Conservation (phyloP, 2,888 invertebrate genomes). For the Spatulosminthurus flaviceps region DNA sequence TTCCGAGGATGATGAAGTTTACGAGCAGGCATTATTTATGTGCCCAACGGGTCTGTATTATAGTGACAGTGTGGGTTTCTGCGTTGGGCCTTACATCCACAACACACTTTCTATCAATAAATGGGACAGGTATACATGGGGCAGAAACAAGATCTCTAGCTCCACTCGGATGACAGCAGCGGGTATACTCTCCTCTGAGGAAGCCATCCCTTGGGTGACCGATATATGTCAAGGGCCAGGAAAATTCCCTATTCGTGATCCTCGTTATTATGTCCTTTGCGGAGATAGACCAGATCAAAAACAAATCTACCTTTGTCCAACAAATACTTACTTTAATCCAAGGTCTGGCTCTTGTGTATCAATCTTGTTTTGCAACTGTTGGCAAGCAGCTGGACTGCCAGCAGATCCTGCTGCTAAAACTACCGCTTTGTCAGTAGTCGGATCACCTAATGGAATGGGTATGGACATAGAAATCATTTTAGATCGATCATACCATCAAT, state of each 20-base stretch:
- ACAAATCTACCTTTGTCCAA: constrained; percentile 55
- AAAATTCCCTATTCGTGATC: constrained; percentile 53
- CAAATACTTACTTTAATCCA: constrained; percentile 59
- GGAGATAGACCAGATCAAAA: constrained; percentile 21
- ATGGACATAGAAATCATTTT: constrained; percentile 57
- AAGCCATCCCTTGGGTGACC: constrained; percentile 53
- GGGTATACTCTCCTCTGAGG: constrained; percentile 43
- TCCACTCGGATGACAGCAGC: background rate
- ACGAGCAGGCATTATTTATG: constrained; percentile 49
- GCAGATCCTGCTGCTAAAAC: constrained; percentile 47
- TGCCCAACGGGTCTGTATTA: constrained; percentile 56
- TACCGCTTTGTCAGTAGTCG: background rate
- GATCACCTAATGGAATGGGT: constrained; percentile 22
- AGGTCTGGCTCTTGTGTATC: constrained; percentile 49
- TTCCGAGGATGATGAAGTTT: constrained; percentile 52
- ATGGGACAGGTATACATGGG: constrained; percentile 55
- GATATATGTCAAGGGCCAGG: constrained; percentile 49
- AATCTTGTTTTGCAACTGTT: constrained; percentile 57
- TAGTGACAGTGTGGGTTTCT: constrained; percentile 57
- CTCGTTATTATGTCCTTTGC: constrained; percentile 56
- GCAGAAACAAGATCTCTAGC: constrained; percentile 38
- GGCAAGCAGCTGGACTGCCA: constrained; percentile 55
- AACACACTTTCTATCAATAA: constrained; percentile 51
- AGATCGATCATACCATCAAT: constrained; percentile 54
- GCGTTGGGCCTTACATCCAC: constrained; percentile 56